Evolutionary conservation across 2,113 vertebrate species (phyloP), one percentile per base, ranked within the genome.

Genomic region (Dolichotis patagonum): DNA sequence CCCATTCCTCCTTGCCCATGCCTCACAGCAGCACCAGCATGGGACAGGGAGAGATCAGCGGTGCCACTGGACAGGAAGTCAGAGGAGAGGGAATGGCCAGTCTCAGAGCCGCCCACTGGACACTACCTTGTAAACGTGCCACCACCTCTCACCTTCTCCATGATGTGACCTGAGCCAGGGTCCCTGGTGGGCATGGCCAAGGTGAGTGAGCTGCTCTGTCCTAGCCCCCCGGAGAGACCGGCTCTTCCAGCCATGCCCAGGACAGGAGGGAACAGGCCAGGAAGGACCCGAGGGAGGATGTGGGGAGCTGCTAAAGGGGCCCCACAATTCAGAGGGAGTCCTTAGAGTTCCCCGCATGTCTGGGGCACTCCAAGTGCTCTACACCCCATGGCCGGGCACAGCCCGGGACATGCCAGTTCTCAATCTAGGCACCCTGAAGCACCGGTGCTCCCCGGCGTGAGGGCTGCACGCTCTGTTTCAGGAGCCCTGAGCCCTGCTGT

Each of bases 1-100:
- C 1, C 5, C 41, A 54, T 14, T 38, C 38, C 16, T 5, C 0
- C 5, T 43, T 28, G 16, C 14, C 71, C 38, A 5, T 1, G 3
- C 30, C 63, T 69, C n/a, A 14, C 60, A 56, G 24, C 7, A 22
- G 26, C 16, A 0, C 24, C 54, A 9, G 35, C 13, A 8, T 20
- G 7, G 43, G 80, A 60, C 16, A 69, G 63, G 30, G 46, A 83
- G 77, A 71, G 38, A 30, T 11, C 49, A 91, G 2, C 0, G 43
- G 43, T 13, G 24, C 62, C 7, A 30, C 26, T 52, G 24, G 24
- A 52, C 26, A 52, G 24, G 16, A 49, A 19, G 19, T 46, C 43
- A 49, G 84, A 3, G 8, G 11, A 28, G 58, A 26, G 41, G 32
- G 26, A 7, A 10, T 24, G 46, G 26, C 26, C 3, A 35, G 11